These are phyloP conservation scores for Netelia virgata DNA, from an alignment of 2,888 invertebrate species.

Conservation along the genomic window DNA sequence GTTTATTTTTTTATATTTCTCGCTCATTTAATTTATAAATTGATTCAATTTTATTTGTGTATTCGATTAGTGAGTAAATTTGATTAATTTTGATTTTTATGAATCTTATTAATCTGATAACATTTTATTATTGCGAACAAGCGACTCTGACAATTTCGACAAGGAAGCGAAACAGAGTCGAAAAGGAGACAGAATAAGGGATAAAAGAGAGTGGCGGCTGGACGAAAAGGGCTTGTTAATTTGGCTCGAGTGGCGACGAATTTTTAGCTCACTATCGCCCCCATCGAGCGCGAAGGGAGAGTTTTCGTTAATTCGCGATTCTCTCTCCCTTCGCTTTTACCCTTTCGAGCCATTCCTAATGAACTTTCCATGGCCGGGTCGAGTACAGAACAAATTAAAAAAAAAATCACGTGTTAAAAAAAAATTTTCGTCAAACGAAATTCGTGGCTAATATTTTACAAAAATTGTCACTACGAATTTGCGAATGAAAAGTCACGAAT, in stretches of 20 bases:
- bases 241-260: slow-evolving; percentile 30
- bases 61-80: too few relatives aligned
- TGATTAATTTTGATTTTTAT: too few relatives aligned
- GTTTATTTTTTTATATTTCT: too few relatives aligned
- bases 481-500: slow-evolving; percentile 10
- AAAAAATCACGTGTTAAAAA: too few relatives aligned
- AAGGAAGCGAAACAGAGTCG: too few relatives aligned
- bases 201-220: slow-evolving; percentile 4
- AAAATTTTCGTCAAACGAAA: slow-evolving; percentile 1
- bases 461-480: slow-evolving; percentile 3
- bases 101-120: too few relatives aligned
- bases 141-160: too few relatives aligned
- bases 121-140: too few relatives aligned
- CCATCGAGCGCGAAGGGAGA: neutral
- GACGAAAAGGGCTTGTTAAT: slow-evolving; percentile 44
- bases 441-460: neutral
- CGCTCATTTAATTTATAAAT: too few relatives aligned
- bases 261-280: slow-evolving; percentile 32
- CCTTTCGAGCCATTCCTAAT: slow-evolving; percentile 37
- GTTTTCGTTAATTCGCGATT: slow-evolving; percentile 37
- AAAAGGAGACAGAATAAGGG: slow-evolving; percentile 12
- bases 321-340: neutral
- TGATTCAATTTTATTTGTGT: too few relatives aligned
- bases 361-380: slow-evolving; percentile 23
- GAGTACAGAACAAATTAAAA: too few relatives aligned